A percentile compares a stretch with the other conserved stretches of the same genome.
Evolutionary conservation across 2,888 invertebrate genomes (phyloP).

Genomic region (Hyposoter dolosus): DNA sequence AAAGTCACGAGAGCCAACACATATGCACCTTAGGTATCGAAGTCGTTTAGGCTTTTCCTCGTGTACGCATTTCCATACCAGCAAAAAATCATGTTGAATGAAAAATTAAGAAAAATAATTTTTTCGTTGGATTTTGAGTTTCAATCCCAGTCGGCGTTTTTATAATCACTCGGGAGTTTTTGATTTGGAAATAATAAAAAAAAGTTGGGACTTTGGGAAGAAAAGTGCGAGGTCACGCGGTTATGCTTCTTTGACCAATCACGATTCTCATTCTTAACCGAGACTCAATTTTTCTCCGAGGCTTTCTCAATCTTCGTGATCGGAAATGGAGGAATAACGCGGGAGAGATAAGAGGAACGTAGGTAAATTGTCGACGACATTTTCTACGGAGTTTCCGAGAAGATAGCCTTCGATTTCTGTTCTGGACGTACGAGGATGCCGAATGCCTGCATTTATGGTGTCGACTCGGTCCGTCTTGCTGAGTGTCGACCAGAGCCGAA

Average conservation of each 20-base stretch:
- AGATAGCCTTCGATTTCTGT: slow-evolving; percentile 17
- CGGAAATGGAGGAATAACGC: not conserved
- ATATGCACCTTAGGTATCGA: slow-evolving; percentile 4
- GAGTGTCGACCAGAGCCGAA: not conserved
- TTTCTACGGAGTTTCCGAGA: not conserved
- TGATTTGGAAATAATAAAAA: not conserved
- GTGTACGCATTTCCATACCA: not conserved
- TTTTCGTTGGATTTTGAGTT: not conserved
- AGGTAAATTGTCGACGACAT: slow-evolving; percentile 6
- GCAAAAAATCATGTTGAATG: not conserved
- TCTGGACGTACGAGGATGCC: not conserved
- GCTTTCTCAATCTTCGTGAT: not conserved
- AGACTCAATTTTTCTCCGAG: not conserved
- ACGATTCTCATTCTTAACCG: not conserved
- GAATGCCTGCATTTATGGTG: not conserved
- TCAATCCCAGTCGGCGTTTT: not conserved
- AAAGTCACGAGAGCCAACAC: slow-evolving; percentile 6
- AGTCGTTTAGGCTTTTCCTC: slow-evolving; percentile 5
- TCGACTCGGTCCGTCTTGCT: not conserved
- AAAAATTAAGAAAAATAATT: not conserved
- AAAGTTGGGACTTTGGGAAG: not conserved
- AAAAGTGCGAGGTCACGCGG: not conserved
- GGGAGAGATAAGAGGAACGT: slow-evolving; percentile 14
- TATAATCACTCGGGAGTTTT: not conserved
- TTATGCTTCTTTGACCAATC: not conserved